Base-by-base conservation (phyloP, 1,140 invertebrate genomes). In the Lepidurus arcticus region DNA sequence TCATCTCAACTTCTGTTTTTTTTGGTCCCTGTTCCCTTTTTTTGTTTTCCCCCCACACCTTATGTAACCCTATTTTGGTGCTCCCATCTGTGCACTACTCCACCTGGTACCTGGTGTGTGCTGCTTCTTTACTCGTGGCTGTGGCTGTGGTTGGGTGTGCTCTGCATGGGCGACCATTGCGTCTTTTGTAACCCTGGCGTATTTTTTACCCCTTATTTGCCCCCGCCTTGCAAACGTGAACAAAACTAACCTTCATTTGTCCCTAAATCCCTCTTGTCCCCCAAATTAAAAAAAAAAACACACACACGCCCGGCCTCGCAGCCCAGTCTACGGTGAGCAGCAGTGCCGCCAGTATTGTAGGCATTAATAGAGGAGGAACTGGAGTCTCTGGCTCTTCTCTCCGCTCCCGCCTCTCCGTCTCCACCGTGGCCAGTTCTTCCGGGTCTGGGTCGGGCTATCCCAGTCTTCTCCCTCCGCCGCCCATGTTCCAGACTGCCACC, bases 91-190 rank as follows among this genome's bases (percentile, higher is more conserved):
- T 65, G 53, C 53, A 65, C 53, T 65, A 65, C 53, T 65, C 53
- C 53, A 65, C 53, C 53, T 65, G 53, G 53, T 21, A 65, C 53
- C 53, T 65, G 53, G 53, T 65, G 53, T 65, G 53, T 65, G 53
- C 13, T 65, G 53, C 53, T 65, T 65, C 53, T 11, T 65, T 65
- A 65, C 53, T 65, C 53, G 53, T 65, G 53, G 53, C 53, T 65
- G 53, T 65, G 53, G 53, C 53, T 65, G 53, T 65, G 53, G 53
- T 65, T 65, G 53, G 53, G 53, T 65, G 53, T 65, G 53, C 53
- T 65, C n/a, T 65, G 53, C 53, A 65, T 65, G 53, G 53, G 53
- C 53, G 53, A 65, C 53, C 53, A 16, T 65, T 65, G 53, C 53
- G 53, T 65, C 53, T 65, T 65, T 65, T 65, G n/a, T 65, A 65